Evolutionary conservation across 1,140 invertebrate genomes (phyloP), one percentile per base, ranked within the genome.

Genomic region (Drosophila truncata): DNA sequence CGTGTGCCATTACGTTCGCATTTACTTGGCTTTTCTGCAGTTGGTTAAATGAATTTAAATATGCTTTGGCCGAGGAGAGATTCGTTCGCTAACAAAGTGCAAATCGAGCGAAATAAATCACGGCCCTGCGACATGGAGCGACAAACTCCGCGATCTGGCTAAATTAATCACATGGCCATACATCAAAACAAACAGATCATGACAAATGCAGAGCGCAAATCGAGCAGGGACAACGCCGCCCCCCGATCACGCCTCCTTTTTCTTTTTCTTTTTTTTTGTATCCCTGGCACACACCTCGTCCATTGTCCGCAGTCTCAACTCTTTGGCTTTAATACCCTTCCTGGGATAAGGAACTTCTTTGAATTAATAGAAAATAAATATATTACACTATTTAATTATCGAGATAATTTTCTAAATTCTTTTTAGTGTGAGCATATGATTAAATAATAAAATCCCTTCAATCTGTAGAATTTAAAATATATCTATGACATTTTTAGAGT

Each of bases 171-270:
- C 78, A 35, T 62, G 66, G 63, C 70, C 58, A 69, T 82, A 73
- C 58, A 90, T 90, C 85, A 90, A 90, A 90, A 85, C 72, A 91
- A 90, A 90, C 85, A 90, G 85, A 90, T 90, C 85, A 90, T 90
- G 85, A 90, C 85, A 90, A 90, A 90, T 90, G 84, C 85, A 69
- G 47, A 41, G 55, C 46, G 60, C 67, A 79, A 88, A 90, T 88
- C 85, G 84, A 60, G 80, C 73, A 44, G 63, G 59, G 47, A 90
- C 44, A 35, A 50, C 29, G 23, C 42, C 31, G 18, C 16, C 69
- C 61, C 31, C 33, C 50, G 50, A 50, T 59, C 50, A 31, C 50
- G 16, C 23, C 50, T 39, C 20, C 27, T 71, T 50, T 55, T 46
- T 8, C 25, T 50, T 13, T 50, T 18, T 66, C 31, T 47, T n/a